Evolutionary conservation across 2,888 invertebrate species (phyloP).

Genomic region (Notocelia uddmanniana): DNA sequence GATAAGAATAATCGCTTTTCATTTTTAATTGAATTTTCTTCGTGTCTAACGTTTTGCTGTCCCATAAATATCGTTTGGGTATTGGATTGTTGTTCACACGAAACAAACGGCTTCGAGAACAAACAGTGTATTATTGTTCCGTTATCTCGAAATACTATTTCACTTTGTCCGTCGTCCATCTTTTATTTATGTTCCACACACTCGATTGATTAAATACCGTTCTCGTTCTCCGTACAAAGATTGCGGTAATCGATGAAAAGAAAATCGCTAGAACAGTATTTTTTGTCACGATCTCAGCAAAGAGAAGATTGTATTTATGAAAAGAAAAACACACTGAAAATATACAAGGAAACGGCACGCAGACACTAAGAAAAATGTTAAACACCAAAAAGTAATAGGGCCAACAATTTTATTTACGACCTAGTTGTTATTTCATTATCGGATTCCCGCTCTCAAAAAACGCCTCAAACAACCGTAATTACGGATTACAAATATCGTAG

Average conservation of each 20-base stretch:
- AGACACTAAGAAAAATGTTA: background rate
- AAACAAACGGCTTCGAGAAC: slow-evolving; percentile 6
- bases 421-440: slow-evolving; percentile 31
- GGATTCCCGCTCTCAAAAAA: background rate
- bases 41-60: background rate
- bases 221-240: slow-evolving; percentile 7
- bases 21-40: background rate
- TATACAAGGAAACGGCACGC: background rate
- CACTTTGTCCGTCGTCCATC: slow-evolving; percentile 9
- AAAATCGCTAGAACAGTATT: background rate
- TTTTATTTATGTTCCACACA: slow-evolving; percentile 24
- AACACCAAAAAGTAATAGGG: slow-evolving; percentile 8
- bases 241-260: background rate
- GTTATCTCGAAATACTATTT: slow-evolving; percentile 23
- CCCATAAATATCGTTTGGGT: background rate
- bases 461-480: slow-evolving; percentile 33
- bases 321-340: background rate
- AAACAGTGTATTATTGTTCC: slow-evolving; percentile 26
- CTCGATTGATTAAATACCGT: slow-evolving; percentile 20
- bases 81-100: background rate
- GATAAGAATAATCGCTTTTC: background rate
- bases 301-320: background rate
- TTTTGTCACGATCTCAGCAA: background rate
- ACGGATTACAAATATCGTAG: slow-evolving; percentile 36
- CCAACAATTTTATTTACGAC: slow-evolving; percentile 32